Conservation (phyloP, 2,113 vertebrate genomes). For the Pogona vitticeps region DNA sequence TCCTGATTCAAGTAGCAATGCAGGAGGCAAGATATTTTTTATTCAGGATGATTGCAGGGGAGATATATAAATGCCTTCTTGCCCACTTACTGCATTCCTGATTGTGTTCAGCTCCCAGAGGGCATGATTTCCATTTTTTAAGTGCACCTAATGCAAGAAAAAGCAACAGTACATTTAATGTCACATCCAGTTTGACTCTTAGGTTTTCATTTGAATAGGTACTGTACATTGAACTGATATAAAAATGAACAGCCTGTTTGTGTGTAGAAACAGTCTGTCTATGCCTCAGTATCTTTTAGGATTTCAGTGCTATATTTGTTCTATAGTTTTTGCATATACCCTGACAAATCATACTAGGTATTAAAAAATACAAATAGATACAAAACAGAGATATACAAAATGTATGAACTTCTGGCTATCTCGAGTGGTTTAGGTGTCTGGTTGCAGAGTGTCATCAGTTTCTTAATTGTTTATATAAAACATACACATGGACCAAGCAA, state of each 20-base stretch:
- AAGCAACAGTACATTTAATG: not conserved
- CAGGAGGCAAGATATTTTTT: not conserved
- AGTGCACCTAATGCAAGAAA: not conserved
- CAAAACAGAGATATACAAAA: not conserved
- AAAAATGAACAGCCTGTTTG: not conserved
- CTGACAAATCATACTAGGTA: not conserved
- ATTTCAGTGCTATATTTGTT: not conserved
- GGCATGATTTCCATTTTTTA: not conserved
- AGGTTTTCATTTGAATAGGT: not conserved
- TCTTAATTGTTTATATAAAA: too few relatives aligned
- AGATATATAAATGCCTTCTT: not conserved
- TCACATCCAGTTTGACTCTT: not conserved
- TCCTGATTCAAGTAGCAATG: not conserved
- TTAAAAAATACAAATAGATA: not conserved
- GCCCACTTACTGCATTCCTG: not conserved
- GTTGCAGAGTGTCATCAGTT: too few relatives aligned
- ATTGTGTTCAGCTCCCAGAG: not conserved
- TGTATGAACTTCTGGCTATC: not conserved
- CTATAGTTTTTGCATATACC: not conserved
- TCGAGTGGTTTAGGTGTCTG: too few relatives aligned
- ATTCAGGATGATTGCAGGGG: not conserved
- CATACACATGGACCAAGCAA: too few relatives aligned
- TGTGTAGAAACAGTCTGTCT: not conserved
- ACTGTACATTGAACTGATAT: not conserved
- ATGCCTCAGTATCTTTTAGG: not conserved